Conservation (phyloP, 1,140 invertebrate species). For the Muscidifurax raptorellus region DNA sequence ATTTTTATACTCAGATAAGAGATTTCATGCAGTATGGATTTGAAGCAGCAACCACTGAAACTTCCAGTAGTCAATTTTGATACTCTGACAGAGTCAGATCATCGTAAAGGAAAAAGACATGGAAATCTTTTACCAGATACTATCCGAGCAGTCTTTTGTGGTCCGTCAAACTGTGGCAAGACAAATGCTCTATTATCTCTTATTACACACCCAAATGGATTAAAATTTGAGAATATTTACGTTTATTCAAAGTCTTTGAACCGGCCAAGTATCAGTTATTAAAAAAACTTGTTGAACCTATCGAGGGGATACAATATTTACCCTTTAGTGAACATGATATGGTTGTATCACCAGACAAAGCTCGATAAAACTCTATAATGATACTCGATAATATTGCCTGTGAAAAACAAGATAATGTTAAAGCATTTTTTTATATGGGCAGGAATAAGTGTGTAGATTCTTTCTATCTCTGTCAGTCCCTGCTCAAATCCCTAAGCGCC, state of each 20-base stretch:
- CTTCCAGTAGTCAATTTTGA: slow-evolving; percentile 44
- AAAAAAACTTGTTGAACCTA: no score
- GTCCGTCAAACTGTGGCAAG: slow-evolving; percentile 56
- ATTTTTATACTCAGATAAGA: slow-evolving; percentile 54
- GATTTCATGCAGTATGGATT: slow-evolving; percentile 30
- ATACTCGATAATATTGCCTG: slow-evolving; percentile 41
- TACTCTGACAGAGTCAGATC: slow-evolving; percentile 25
- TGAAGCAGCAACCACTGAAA: slow-evolving; percentile 51
- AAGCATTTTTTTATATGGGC: slow-evolving; percentile 65
- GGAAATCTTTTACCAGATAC: slow-evolving; percentile 28
- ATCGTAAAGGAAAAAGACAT: slow-evolving; percentile 65
- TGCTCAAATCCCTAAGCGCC: slow-evolving; percentile 69
- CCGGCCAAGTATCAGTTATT: no score
- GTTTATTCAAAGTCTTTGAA: neutral
- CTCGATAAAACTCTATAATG: no score
- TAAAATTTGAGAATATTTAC: slow-evolving; percentile 61
- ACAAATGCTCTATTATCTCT: slow-evolving; percentile 56
- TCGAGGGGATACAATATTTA: slow-evolving; percentile 57
- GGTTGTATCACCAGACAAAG: no score
- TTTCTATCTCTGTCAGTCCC: slow-evolving; percentile 70
- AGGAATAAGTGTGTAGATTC: slow-evolving; percentile 65
- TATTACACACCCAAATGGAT: slow-evolving; percentile 56
- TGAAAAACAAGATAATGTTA: slow-evolving; percentile 66
- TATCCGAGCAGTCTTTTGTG: slow-evolving; percentile 48
- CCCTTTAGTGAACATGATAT: slow-evolving; percentile 68